Evolutionary conservation across 2,797 vertebrate genomes (phyloP).

Genomic region (Ctenochaetus hawaiiensis): DNA sequence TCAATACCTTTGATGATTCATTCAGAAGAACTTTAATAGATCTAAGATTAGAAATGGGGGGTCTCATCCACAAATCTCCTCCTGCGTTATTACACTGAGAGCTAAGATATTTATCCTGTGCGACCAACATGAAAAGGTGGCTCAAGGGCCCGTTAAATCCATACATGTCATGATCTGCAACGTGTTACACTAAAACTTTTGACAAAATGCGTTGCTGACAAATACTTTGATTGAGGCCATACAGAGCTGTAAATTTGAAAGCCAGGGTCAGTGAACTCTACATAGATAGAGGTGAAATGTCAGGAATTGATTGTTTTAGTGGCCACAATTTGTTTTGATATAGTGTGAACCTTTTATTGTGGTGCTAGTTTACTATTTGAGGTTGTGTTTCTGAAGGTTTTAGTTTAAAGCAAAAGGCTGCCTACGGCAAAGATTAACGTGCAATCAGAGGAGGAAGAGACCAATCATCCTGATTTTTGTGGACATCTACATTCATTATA

Average conservation of each 20-base stretch:
- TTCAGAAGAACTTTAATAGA: constrained; percentile 77
- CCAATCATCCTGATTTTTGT: constrained; percentile 43
- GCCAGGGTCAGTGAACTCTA: constrained; percentile 80
- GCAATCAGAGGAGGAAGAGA: constrained; percentile 21
- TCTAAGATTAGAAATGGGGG: constrained; percentile 76
- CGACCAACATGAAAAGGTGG: constrained; percentile 64
- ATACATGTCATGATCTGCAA: constrained; percentile 79
- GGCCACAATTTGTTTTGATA: constrained; percentile 80
- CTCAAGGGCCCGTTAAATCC: constrained; percentile 82
- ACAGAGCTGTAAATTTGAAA: constrained; percentile 78
- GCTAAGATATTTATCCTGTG: constrained; percentile 73
- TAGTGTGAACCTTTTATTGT: constrained; percentile 70
- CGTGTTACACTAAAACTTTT: constrained; percentile 81
- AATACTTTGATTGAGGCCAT: constrained; percentile 74
- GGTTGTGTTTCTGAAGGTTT: constrained; percentile 19
- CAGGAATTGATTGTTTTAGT: constrained; percentile 84
- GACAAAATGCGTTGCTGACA: constrained; percentile 73
- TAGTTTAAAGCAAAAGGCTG: constrained; percentile 18
- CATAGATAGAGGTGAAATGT: constrained; percentile 83
- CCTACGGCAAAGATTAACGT: constrained; percentile 13
- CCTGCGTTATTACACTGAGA: constrained; percentile 74
- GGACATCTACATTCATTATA: constrained; percentile 16
- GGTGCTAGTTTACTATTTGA: constrained; percentile 39
- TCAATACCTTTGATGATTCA: constrained; percentile 79
- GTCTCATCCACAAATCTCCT: constrained; percentile 78